phyloP scores from a whole-genome alignment of 2,113 vertebrate species.

The Loxodonta africana region DNA sequence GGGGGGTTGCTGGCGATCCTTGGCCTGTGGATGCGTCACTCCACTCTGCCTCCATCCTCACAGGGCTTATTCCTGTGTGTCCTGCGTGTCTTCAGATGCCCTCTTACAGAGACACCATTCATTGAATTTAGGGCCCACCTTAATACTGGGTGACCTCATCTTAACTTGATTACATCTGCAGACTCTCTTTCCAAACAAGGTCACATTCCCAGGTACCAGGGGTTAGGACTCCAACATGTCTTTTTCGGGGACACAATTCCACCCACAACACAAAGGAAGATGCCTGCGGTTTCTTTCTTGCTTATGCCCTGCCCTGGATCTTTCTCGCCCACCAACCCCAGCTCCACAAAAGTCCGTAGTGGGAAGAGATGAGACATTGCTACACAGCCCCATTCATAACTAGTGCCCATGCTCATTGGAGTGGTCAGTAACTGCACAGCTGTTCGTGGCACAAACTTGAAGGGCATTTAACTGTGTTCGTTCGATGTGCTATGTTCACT shows the following conservation, averaged over 20 bases:
- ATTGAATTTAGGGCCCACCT: too few relatives aligned
- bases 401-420: not conserved
- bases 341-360: not conserved
- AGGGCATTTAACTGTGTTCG: constrained; percentile 27
- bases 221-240: not conserved
- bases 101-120: too few relatives aligned
- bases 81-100: too few relatives aligned
- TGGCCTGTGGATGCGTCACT: too few relatives aligned
- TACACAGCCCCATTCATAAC: not conserved
- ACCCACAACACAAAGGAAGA: not conserved
- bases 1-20: too few relatives aligned
- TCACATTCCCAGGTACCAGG: not conserved
- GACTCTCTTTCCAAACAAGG: too few relatives aligned
- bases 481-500: not conserved
- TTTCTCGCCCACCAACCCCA: not conserved
- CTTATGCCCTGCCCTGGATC: not conserved
- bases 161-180: not conserved
- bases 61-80: too few relatives aligned
- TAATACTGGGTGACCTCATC: too few relatives aligned
- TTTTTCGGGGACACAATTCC: not conserved
- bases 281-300: not conserved
- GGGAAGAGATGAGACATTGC: not conserved
- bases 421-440: not conserved
- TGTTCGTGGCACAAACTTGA: not conserved
- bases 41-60: not conserved